Evolutionary conservation across 2,797 vertebrate genomes (phyloP).

Genomic region (Malurus leucopterus): DNA sequence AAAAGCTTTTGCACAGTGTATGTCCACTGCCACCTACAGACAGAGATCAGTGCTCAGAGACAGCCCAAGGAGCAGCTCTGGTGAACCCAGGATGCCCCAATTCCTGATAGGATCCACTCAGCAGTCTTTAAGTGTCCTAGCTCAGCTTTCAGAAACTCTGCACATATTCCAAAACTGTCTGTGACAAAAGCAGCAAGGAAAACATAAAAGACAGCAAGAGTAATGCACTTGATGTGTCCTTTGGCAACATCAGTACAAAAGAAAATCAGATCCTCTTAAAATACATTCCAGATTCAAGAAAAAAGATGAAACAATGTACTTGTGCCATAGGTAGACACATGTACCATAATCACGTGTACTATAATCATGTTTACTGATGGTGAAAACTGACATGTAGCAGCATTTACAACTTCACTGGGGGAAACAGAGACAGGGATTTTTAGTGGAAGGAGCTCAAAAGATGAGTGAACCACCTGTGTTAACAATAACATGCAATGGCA

Average conservation of each 20-base stretch:
- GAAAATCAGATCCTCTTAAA: not conserved
- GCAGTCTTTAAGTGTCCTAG: not conserved
- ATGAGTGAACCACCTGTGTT: not conserved
- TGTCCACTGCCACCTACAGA: slow-evolving; percentile 52
- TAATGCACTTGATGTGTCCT: not conserved
- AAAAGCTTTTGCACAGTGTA: not conserved
- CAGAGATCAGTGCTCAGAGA: not conserved
- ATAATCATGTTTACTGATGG: accelerated
- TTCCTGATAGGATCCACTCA: not conserved
- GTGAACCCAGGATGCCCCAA: not conserved
- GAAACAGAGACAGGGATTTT: not conserved
- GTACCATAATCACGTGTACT: accelerated
- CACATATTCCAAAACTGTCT: not conserved
- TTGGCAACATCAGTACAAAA: not conserved
- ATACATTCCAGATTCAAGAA: not conserved
- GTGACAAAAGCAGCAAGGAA: not conserved
- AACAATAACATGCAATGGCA: accelerated
- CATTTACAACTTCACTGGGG: not conserved
- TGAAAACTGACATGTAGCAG: not conserved
- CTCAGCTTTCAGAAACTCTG: not conserved
- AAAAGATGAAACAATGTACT: not conserved
- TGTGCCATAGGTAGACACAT: too few relatives aligned
- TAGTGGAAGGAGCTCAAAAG: not conserved
- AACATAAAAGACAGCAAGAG: not conserved
- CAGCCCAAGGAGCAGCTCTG: not conserved